These are phyloP conservation scores for Araneus ventricosus DNA, from an alignment of 1,140 invertebrate species.

Conservation along the genomic window DNA sequence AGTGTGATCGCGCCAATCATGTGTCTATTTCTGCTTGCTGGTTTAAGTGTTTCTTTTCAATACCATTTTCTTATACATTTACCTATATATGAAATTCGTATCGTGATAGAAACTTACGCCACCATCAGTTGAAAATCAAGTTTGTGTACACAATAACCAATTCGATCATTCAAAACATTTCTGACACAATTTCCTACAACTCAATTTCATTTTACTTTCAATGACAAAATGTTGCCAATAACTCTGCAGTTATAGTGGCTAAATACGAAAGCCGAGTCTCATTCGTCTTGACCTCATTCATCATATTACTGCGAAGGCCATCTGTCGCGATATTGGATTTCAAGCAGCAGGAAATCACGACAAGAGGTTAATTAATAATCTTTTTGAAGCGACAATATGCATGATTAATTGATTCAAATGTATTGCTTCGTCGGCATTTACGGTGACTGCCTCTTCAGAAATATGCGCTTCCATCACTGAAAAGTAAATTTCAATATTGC, in stretches of 20 bases:
- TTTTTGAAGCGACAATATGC: neutral
- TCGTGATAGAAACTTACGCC: too few species aligned
- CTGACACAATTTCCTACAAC: neutral
- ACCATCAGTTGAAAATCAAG: too few species aligned
- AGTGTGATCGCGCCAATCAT: too few species aligned
- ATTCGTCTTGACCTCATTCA: neutral
- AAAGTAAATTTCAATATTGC: too few species aligned
- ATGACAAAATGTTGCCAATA: neutral
- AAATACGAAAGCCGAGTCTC: neutral
- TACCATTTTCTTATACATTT: too few species aligned
- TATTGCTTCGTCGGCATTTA: neutral
- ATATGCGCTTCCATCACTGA: too few species aligned
- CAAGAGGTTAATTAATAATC: conserved; percentile 1
- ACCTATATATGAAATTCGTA: too few species aligned
- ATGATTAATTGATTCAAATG: conserved; percentile 4
- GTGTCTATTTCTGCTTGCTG: too few species aligned
- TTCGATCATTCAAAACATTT: too few species aligned
- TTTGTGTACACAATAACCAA: too few species aligned
- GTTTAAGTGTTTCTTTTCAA: too few species aligned
- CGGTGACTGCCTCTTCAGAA: neutral
- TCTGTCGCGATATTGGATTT: neutral
- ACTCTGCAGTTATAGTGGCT: neutral
- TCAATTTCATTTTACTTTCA: neutral
- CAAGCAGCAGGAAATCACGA: neutral
- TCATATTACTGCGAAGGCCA: neutral